A percentile compares a stretch with the other conserved stretches of the same genome.
These are phyloP conservation scores for Drosophila atripex DNA, from an alignment of 2,888 invertebrate genomes.

Conservation along the genomic window DNA sequence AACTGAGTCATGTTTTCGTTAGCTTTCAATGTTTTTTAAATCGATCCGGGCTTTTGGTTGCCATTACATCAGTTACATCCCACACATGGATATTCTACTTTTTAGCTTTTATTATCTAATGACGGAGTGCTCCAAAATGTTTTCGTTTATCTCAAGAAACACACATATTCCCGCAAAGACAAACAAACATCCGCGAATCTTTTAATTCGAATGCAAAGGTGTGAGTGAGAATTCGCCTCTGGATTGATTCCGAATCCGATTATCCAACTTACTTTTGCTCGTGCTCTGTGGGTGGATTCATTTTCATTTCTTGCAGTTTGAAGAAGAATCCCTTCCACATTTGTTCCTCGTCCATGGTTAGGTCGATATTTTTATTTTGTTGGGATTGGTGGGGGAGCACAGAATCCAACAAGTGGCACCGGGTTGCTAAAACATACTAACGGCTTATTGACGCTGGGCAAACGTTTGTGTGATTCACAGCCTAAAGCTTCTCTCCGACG, in stretches of 20 bases:
- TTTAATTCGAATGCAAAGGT: conserved; percentile 1
- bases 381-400: conserved; percentile 12
- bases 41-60: conserved; percentile 13
- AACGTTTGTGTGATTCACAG: conserved; percentile 41
- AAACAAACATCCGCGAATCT: conserved; percentile 15
- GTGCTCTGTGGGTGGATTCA: conserved; percentile 88
- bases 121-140: conserved; percentile 24
- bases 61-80: conserved; percentile 28
- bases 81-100: conserved; percentile 15
- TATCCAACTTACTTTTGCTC: conserved; percentile 86
- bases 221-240: conserved; percentile 12
- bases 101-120: conserved; percentile 22
- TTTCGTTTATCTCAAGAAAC: conserved; percentile 16
- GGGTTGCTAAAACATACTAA: conserved; percentile 32
- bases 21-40: conserved; percentile 14
- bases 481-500: conserved; percentile 41
- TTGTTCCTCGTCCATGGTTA: conserved; percentile 87
- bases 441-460: conserved; percentile 26
- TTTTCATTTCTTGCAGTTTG: conserved; percentile 86
- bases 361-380: neutral
- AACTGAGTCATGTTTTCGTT: conserved; percentile 19
- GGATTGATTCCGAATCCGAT: neutral
- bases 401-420: conserved; percentile 38
- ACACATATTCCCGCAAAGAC: conserved; percentile 16
- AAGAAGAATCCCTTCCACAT: conserved; percentile 92